Base-by-base conservation (phyloP, 2,797 vertebrate genomes). In the Lutjanus campechanus region DNA sequence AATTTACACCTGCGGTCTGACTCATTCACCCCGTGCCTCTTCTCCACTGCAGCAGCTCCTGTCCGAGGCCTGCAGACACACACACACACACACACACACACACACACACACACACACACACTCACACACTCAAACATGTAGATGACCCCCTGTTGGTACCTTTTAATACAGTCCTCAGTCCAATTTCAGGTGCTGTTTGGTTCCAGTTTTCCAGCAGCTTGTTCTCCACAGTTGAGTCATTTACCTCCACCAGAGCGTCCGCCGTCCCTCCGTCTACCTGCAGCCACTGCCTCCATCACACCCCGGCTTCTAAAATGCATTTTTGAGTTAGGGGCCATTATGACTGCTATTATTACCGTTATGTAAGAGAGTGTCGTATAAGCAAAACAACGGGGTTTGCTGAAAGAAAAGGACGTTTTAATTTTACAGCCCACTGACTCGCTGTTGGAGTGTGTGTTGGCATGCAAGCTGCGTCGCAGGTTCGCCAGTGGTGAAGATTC, bases 351-450 rank as follows among this genome's bases (percentile, higher is more conserved):
- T 92, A 92, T 93, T 87, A 88, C 91, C 67, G 85, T 94, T 92
- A 90, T 90, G 88, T 89, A 93, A 93, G 85, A 88, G 66, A 90
- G 81, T 88, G 83, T 85, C 64, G 40, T 87, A 85, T 89, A 90
- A 93, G 90, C 91, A 90, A 90, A 92, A 92, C 92, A 90, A 90
- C 88, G 49, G 89, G 89, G 91, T 92, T 86, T 88, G 86, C 89
- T 85, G 86, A 89, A 86, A 83, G 83, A 90, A 93, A 83, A 60
- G 82, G 83, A 92, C 89, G 73, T 95, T 95, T 95, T 95, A 95
- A 96, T 96, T 96, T 96, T 94, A 95, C 95, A 96, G 93, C 83
- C 93, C 93, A 94, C 84, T 95, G 94, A 83, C 86, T 93, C 87
- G 65, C 91, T 91, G 93, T 89, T 69, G 82, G 90, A 82, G 90